phyloP scores from a whole-genome alignment of 2,797 vertebrate genomes.

The Lateolabrax maculatus region DNA sequence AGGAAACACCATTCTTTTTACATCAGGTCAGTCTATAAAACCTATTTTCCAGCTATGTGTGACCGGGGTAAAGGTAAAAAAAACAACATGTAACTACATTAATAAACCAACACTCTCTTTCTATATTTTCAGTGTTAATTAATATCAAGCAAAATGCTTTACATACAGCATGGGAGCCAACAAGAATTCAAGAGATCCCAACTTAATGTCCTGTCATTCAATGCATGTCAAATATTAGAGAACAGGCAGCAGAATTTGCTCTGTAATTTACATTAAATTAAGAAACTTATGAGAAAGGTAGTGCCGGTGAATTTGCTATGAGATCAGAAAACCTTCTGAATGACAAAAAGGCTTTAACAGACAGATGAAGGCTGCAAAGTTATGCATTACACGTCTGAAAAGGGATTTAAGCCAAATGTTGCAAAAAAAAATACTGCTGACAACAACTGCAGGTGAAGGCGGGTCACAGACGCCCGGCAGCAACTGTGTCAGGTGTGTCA shows the following conservation, averaged over 20 bases:
- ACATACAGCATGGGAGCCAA: neutral
- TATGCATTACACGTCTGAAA: neutral
- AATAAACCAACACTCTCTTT: neutral
- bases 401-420: neutral
- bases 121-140: neutral
- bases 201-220: neutral
- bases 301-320: neutral
- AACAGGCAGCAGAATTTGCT: neutral
- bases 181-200: neutral
- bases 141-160: neutral
- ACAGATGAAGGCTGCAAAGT: neutral
- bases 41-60: neutral
- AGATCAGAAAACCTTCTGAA: neutral
- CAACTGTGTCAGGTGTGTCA: constrained; percentile 20
- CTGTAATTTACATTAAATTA: neutral
- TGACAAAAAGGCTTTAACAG: neutral
- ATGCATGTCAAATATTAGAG: neutral
- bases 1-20: neutral
- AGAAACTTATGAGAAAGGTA: neutral
- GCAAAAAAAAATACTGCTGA: neutral
- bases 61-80: neutral
- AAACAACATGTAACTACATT: neutral
- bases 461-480: constrained; percentile 5
- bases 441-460: constrained; percentile 1
- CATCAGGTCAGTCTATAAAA: neutral